Percentiles rank a stretch among this genome's conserved stretches.
These are phyloP conservation scores for Corythaeola cristata DNA, from an alignment of 2,113 vertebrate genomes.

Conservation along the genomic window DNA sequence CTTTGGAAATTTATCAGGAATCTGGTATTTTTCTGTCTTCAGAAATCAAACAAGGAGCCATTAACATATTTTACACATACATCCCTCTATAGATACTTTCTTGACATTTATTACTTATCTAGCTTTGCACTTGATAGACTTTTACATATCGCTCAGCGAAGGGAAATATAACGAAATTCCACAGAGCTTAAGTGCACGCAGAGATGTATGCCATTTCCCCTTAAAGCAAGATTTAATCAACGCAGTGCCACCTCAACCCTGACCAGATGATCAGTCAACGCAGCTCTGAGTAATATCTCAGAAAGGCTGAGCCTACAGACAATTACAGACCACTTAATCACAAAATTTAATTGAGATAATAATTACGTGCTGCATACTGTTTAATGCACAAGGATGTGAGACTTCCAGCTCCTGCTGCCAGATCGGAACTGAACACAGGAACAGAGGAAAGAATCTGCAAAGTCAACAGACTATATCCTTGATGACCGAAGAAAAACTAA, in stretches of 20 bases:
- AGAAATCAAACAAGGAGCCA: background rate
- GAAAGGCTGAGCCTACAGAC: conserved; percentile 31
- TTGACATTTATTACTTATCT: background rate
- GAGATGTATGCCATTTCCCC: background rate
- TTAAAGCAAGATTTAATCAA: conserved; percentile 51
- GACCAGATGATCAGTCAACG: conserved; percentile 50
- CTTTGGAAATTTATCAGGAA: background rate
- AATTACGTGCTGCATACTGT: conserved; percentile 63
- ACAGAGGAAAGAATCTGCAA: background rate
- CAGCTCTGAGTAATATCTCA: conserved; percentile 8
- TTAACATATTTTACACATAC: background rate
- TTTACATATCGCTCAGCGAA: background rate
- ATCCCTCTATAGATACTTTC: background rate
- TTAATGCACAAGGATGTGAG: conserved; percentile 29
- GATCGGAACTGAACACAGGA: background rate
- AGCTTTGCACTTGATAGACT: background rate
- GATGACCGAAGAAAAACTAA: background rate
- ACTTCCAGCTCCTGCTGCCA: conserved; percentile 31
- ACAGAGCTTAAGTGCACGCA: background rate
- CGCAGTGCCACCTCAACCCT: background rate
- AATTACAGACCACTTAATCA: conserved; percentile 60
- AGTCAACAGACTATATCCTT: background rate
- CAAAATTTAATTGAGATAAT: conserved; percentile 68
- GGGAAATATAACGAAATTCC: background rate
- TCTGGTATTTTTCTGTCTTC: background rate